These are phyloP conservation scores for Brachypalpus laphriformis DNA, from an alignment of 2,888 invertebrate species.

Conservation along the genomic window DNA sequence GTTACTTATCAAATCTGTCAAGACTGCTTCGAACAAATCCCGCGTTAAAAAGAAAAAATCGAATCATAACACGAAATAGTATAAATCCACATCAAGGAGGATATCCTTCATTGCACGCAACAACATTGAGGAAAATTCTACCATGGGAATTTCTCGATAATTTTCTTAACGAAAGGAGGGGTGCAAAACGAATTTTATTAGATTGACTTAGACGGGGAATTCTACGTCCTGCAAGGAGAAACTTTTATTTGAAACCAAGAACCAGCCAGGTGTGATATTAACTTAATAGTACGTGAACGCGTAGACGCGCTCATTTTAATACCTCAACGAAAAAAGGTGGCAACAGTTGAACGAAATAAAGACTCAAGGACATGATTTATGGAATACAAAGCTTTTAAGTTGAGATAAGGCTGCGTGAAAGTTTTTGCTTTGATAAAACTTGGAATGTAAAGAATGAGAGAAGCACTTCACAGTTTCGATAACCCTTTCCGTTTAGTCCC, in stretches of 20 bases:
- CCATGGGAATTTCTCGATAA: background rate
- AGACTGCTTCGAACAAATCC: no score
- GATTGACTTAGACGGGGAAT: background rate
- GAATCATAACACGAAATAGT: no score
- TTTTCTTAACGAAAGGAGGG: background rate
- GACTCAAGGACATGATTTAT: constrained; percentile 13
- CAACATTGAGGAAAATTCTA: background rate
- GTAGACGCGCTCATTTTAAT: background rate
- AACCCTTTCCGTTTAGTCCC: no score
- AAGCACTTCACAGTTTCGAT: background rate
- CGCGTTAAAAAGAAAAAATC: no score
- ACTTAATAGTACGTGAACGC: background rate
- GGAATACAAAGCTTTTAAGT: background rate
- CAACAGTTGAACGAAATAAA: background rate
- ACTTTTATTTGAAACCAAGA: background rate
- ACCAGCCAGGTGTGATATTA: constrained; percentile 16
- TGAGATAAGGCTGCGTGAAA: background rate
- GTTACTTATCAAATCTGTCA: no score
- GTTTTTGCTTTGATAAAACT: background rate
- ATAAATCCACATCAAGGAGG: background rate
- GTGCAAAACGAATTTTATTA: constrained; percentile 4
- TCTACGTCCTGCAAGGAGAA: background rate
- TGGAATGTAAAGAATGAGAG: background rate
- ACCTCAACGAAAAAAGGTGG: background rate
- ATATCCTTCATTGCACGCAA: background rate